These are phyloP conservation scores for Danio tinwini DNA, from an alignment of 2,797 vertebrate genomes.

Conservation along the genomic window DNA sequence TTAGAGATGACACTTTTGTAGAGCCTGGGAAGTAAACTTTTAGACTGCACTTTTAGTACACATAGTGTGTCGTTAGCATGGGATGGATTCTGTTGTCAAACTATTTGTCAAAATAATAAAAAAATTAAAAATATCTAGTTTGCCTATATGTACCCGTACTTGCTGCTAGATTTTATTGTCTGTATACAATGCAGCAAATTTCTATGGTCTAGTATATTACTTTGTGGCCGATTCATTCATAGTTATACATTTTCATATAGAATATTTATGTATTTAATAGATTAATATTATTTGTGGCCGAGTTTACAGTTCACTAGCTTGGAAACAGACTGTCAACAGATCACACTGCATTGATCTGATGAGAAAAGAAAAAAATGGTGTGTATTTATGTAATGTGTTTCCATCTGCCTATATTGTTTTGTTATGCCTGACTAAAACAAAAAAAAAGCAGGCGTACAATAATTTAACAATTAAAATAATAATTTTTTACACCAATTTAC, in stretches of 20 bases:
- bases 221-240: background rate
- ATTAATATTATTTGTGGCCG: background rate
- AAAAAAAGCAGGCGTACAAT: background rate
- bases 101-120: too few species aligned
- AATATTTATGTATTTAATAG: background rate
- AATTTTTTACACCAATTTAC: background rate
- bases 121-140: background rate
- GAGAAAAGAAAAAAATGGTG: background rate
- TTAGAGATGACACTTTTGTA: background rate
- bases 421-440: background rate
- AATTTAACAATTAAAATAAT: background rate
- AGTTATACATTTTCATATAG: background rate
- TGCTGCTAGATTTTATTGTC: background rate
- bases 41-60: too few species aligned
- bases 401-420: background rate
- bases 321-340: background rate
- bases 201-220: background rate
- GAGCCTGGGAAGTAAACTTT: too few species aligned
- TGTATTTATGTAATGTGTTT: slow-evolving; percentile 9
- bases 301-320: background rate
- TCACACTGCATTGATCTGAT: slow-evolving; percentile 2
- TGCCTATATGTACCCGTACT: background rate
- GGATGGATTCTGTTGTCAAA: too few species aligned
- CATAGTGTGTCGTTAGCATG: too few species aligned
- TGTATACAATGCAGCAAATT: background rate